Evolutionary conservation across 2,113 vertebrate genomes (phyloP), one percentile per base, ranked within the genome.

Genomic region (Poeciliopsis turrubarensis): DNA sequence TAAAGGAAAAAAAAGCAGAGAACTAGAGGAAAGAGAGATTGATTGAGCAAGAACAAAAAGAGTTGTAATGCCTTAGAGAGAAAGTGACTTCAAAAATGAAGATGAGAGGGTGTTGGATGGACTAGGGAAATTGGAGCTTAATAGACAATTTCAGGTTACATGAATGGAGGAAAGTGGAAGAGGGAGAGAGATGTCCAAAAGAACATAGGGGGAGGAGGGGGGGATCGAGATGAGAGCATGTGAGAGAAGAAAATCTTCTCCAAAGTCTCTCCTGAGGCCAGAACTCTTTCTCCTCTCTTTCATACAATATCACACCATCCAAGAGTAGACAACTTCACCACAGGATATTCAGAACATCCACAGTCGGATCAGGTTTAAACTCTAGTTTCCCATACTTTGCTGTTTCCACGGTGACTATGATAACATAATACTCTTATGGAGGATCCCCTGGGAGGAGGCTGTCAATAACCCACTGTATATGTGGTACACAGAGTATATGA

Each of bases 401-500:
- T 82, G 75, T 44, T 78, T 79, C 86, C 88, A 86, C 80, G 70
- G 26, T 73, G 68, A 68, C 76, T 22, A 17, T 78, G 70, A 90
- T 66, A 86, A 84, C 75, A 81, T 74, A 73, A 79, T 85, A 73
- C 65, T 44, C 72, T 41, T 72, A 68, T 73, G 66, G 65, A 34
- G 81, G 89, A 84, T 91, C 75, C 61, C 14, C 80, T 86, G 86
- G 87, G 89, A 83, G 75, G 75, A 91, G 72, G 61, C 73, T 86
- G 87, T 86, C 89, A 91, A 89, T 91, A 89, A 65, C 44, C 67
- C 19, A 65, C 80, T 88, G 75, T 75, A 76, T 84, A 88, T 78
- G 72, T 83, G 85, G 72, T 79, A 84, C 76, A 78, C 41, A 51
- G 84, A 85, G 89, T 80, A 92, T 82, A 84, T 68, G 85, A 92